Percentiles rank a stretch among this genome's conserved stretches.
These are phyloP conservation scores for Anthopleura xanthogrammica DNA, from an alignment of 92 coral and sea anemone species.

Conservation along the genomic window DNA sequence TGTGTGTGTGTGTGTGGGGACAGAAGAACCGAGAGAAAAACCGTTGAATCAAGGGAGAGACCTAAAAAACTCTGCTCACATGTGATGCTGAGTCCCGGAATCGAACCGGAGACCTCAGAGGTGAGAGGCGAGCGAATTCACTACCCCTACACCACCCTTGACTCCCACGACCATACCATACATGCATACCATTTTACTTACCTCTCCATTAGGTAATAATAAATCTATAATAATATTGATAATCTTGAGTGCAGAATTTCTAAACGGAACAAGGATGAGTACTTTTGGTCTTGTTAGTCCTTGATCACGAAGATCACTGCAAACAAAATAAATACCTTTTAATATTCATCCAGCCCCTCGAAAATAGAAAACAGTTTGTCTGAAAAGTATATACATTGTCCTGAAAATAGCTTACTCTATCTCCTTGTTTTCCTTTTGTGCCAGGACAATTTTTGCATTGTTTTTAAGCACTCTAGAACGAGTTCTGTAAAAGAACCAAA, in stretches of 20 bases:
- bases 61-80: too few species aligned
- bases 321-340: background rate
- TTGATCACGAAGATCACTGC: constrained; percentile 86
- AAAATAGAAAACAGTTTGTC: background rate
- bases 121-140: too few species aligned
- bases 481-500: constrained; percentile 50
- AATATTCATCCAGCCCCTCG: too few species aligned
- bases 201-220: constrained; percentile 65
- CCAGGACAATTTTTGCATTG: constrained; percentile 81
- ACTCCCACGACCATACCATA: background rate
- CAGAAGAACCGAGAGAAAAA: too few species aligned
- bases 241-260: constrained; percentile 85
- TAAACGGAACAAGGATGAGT: constrained; percentile 84
- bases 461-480: constrained; percentile 80
- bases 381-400: background rate
- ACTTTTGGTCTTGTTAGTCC: constrained; percentile 97
- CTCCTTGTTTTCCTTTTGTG: constrained; percentile 83
- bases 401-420: constrained; percentile 45
- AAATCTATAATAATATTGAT: constrained; percentile 62
- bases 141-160: too few species aligned
- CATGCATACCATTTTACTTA: constrained; percentile 5
- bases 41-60: too few species aligned
- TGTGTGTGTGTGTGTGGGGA: too few species aligned
- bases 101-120: too few species aligned
- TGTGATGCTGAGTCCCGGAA: too few species aligned